Percentiles rank a stretch among this genome's conserved stretches.
phyloP scores from a whole-genome alignment of 2,888 invertebrate species.

The Camponotus fellah region DNA sequence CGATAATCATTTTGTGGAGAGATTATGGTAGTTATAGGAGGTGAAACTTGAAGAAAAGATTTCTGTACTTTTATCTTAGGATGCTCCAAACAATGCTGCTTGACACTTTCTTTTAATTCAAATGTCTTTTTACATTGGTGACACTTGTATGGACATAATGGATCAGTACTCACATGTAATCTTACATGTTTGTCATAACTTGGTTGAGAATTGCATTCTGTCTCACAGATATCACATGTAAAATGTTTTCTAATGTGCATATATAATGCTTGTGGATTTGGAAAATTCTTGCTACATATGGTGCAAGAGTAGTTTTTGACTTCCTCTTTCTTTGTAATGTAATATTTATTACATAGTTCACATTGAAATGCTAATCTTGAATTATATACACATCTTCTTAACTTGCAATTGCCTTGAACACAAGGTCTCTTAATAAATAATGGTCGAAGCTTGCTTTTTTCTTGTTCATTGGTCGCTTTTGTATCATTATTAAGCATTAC shows the following conservation, averaged over 20 bases:
- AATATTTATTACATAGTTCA: slow-evolving; percentile 71
- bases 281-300: slow-evolving; percentile 73
- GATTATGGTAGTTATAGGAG: slow-evolving; percentile 42
- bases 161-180: slow-evolving; percentile 77
- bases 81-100: slow-evolving; percentile 72
- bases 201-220: slow-evolving; percentile 70
- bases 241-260: slow-evolving; percentile 79
- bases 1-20: slow-evolving; percentile 60
- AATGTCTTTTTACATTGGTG: slow-evolving; percentile 78
- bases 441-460: background rate
- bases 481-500: slow-evolving; percentile 43
- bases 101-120: slow-evolving; percentile 74
- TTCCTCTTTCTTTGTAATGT: slow-evolving; percentile 62
- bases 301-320: slow-evolving; percentile 71
- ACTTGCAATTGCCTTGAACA: slow-evolving; percentile 66
- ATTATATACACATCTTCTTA: slow-evolving; percentile 65
- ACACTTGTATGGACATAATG: slow-evolving; percentile 78
- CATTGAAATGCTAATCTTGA: slow-evolving; percentile 67
- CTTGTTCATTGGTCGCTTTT: background rate
- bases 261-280: slow-evolving; percentile 68
- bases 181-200: slow-evolving; percentile 74
- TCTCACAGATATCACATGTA: slow-evolving; percentile 79
- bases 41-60: slow-evolving; percentile 52
- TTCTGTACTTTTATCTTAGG: slow-evolving; percentile 62
- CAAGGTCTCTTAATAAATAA: slow-evolving; percentile 54